These are phyloP conservation scores for Hirundichthys speculiger DNA, from an alignment of 2,113 vertebrate species.

Conservation along the genomic window DNA sequence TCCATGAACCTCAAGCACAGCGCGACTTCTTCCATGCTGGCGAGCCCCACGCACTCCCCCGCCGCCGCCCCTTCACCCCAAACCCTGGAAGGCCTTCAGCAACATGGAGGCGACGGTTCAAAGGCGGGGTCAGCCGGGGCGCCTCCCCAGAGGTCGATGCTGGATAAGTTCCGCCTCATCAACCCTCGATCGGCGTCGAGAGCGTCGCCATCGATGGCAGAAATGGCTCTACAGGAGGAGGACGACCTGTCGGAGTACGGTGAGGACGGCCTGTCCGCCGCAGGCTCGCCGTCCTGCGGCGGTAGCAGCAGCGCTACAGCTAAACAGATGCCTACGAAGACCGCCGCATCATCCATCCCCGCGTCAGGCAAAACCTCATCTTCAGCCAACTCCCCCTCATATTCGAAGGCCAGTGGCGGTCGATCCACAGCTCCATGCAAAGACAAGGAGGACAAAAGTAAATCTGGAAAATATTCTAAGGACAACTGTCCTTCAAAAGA, in stretches of 20 bases:
- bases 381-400: slow-evolving; percentile 68
- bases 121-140: slow-evolving; percentile 60
- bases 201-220: slow-evolving; percentile 79
- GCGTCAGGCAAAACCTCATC: slow-evolving; percentile 90
- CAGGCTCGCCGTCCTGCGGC: slow-evolving; percentile 72
- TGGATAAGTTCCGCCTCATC: slow-evolving; percentile 96
- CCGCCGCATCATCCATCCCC: slow-evolving; percentile 65
- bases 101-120: slow-evolving; percentile 78
- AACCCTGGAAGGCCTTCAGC: slow-evolving; percentile 83
- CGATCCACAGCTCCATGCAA: slow-evolving; percentile 88
- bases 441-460: slow-evolving; percentile 93
- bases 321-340: slow-evolving; percentile 77
- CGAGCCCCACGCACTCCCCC: slow-evolving; percentile 83
- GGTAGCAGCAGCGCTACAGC: slow-evolving; percentile 80
- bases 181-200: slow-evolving; percentile 89
- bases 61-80: slow-evolving; percentile 81
- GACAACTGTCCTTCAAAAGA: slow-evolving; percentile 86
- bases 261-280: slow-evolving; percentile 81
- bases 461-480: slow-evolving; percentile 87
- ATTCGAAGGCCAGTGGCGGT: slow-evolving; percentile 88
- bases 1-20: slow-evolving; percentile 99
- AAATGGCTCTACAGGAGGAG: slow-evolving; percentile 88
- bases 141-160: slow-evolving; percentile 91
- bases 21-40: slow-evolving; percentile 94
- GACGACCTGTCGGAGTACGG: slow-evolving; percentile 89